These are phyloP conservation scores for Acronicta leporina DNA, from an alignment of 2,888 invertebrate species.

Conservation along the genomic window DNA sequence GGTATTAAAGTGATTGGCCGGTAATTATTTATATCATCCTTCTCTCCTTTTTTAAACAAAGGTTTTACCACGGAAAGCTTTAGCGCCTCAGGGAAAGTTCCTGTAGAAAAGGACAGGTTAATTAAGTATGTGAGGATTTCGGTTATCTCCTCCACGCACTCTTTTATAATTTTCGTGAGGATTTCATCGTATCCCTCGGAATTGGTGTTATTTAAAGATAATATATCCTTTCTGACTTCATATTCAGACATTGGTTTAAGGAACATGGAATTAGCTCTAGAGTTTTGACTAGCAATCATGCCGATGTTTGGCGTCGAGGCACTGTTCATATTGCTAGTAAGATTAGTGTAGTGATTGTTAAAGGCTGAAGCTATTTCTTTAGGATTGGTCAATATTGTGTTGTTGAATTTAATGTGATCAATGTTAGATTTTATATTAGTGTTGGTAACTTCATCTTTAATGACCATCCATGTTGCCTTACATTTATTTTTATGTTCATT, in stretches of 20 bases:
- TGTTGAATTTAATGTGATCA: neutral
- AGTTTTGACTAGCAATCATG: no score
- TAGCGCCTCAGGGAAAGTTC: conserved; percentile 6
- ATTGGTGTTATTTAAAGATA: neutral
- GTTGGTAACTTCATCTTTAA: conserved; percentile 5
- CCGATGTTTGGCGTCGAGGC: no score
- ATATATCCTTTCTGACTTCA: conserved; percentile 2
- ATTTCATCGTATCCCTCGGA: conserved; percentile 10
- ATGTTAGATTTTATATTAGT: neutral
- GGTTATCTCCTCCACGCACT: neutral
- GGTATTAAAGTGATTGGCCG: conserved; percentile 2
- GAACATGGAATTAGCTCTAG: neutral
- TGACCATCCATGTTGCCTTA: conserved; percentile 5
- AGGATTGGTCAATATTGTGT: neutral
- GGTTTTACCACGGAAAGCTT: conserved; percentile 1
- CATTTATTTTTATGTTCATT: conserved; percentile 9
- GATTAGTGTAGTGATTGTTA: conserved; percentile 4
- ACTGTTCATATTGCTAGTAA: no score
- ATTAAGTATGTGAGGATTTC: conserved; percentile 4
- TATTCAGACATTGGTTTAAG: conserved; percentile 8
- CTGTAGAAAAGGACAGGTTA: conserved; percentile 1
- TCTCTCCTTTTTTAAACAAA: conserved; percentile 3
- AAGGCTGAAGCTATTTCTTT: conserved; percentile 4
- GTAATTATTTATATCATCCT: conserved; percentile 1
- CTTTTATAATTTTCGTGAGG: conserved; percentile 7